Evolutionary conservation across 2,113 vertebrate genomes (phyloP).

Genomic region (Nanorana parkeri): DNA sequence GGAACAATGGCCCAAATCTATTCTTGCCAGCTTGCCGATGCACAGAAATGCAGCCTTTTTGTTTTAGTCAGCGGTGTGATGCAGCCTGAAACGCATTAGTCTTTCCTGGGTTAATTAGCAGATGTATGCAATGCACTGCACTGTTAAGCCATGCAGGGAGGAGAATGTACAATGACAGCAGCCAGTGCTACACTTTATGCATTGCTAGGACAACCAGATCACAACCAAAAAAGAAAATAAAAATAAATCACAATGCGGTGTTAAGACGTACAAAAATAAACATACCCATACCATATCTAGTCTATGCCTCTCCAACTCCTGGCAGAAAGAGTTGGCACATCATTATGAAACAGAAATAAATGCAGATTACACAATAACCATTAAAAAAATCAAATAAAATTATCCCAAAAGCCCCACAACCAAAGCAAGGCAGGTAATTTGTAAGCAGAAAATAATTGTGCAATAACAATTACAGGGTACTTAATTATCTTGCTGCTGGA

Average conservation of each 20-base stretch:
- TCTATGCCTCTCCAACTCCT: constrained; percentile 99
- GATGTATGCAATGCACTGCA: constrained; percentile 87
- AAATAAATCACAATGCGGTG: constrained; percentile 90
- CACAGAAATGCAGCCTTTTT: constrained; percentile 62
- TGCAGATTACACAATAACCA: constrained; percentile 83
- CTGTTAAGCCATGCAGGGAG: constrained; percentile 95
- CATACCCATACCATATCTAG: constrained; percentile 99
- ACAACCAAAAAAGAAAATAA: constrained; percentile 74
- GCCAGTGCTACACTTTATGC: constrained; percentile 99
- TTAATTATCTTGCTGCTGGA: neutral
- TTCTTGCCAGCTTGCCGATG: constrained; percentile 38
- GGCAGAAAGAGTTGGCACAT: constrained; percentile 96
- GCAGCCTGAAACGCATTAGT: constrained; percentile 61
- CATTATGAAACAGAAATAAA: constrained; percentile 97
- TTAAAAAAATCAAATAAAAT: constrained; percentile 69
- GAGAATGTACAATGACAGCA: constrained; percentile 85
- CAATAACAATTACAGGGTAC: constrained; percentile 29
- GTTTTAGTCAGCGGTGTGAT: constrained; percentile 54
- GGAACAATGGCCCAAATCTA: neutral
- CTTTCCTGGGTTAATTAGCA: constrained; percentile 78
- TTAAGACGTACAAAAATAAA: constrained; percentile 98
- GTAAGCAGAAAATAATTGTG: constrained; percentile 67
- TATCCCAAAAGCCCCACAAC: constrained; percentile 75
- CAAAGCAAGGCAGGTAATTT: constrained; percentile 85
- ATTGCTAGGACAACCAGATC: constrained; percentile 92